Evolutionary conservation across 2,888 invertebrate genomes (phyloP).

Genomic region (Mantis religiosa): DNA sequence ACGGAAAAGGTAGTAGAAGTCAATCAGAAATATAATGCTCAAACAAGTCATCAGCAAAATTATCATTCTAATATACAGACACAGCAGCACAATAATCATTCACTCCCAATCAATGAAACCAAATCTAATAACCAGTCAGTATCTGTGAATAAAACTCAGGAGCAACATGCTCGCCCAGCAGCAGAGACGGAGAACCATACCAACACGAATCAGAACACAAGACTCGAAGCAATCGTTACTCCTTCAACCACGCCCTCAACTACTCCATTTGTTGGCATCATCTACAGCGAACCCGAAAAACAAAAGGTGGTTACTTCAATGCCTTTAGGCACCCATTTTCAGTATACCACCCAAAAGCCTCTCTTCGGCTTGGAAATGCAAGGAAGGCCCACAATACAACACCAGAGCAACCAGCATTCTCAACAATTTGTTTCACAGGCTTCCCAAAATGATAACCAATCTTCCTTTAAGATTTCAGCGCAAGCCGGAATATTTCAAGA

Average conservation of each 20-base stretch:
- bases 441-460: slow-evolving; percentile 15
- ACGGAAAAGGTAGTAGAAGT: background rate
- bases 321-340: background rate
- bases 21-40: background rate
- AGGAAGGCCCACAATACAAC: slow-evolving; percentile 4
- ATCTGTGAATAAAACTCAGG: background rate
- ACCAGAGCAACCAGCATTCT: background rate
- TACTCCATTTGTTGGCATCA: background rate
- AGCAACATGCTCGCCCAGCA: background rate
- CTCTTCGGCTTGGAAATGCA: background rate
- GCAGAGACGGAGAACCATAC: background rate
- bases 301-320: background rate
- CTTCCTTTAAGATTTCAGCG: slow-evolving; percentile 32
- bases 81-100: background rate
- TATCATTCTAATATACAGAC: background rate
- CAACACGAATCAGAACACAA: background rate
- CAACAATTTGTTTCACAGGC: slow-evolving; percentile 13
- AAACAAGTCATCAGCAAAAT: background rate
- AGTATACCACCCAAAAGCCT: slow-evolving; percentile 31
- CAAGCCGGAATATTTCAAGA: background rate
- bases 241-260: slow-evolving; percentile 16
- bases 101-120: background rate
- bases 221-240: background rate
- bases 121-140: background rate
- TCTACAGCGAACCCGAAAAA: background rate